Evolutionary conservation across 2,113 vertebrate genomes (phyloP).

Genomic region (Aptenodytes patagonicus): DNA sequence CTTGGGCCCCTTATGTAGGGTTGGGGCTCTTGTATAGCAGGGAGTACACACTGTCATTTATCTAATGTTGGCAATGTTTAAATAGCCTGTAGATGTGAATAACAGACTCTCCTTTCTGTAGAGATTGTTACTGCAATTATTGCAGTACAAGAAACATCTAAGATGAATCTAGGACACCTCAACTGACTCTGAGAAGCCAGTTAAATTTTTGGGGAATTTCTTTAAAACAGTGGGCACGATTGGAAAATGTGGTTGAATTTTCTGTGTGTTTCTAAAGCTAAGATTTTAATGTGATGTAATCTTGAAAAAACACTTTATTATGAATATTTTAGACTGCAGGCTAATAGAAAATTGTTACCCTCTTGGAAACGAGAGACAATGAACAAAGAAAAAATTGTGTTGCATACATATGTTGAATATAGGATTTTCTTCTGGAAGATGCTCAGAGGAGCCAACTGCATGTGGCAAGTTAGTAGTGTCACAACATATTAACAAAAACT

Average conservation of each 20-base stretch:
- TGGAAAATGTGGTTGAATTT: background rate
- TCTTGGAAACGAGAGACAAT: background rate
- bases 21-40: background rate
- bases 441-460: background rate
- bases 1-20: background rate
- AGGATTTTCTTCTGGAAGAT: background rate
- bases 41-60: accelerated
- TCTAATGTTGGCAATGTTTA: background rate
- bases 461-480: background rate
- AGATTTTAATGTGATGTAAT: background rate
- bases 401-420: background rate
- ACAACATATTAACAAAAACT: background rate
- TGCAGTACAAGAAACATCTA: background rate
- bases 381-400: background rate
- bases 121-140: background rate
- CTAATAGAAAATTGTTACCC: background rate
- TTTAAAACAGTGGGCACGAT: background rate
- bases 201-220: background rate
- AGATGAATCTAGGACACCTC: background rate
- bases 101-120: background rate
- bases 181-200: background rate
- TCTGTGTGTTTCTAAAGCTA: background rate
- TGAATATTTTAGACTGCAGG: background rate
- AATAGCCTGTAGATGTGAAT: background rate
- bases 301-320: background rate